These are phyloP conservation scores for Aptenodytes patagonicus DNA, from an alignment of 2,113 vertebrate species.

Conservation along the genomic window DNA sequence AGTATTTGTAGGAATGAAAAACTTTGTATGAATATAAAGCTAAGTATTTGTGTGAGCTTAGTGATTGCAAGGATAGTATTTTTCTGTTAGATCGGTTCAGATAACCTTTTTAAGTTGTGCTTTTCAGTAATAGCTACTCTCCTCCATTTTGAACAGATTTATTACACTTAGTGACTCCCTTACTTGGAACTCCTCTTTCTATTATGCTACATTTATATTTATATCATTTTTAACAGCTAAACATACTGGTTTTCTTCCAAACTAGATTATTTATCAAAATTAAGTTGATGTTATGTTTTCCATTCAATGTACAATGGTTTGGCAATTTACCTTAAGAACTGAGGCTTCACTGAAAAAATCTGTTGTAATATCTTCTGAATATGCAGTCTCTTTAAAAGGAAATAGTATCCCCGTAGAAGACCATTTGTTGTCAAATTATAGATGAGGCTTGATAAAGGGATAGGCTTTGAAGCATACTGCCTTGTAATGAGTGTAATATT, in stretches of 20 bases:
- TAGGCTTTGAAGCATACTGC: neutral
- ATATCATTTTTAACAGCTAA: neutral
- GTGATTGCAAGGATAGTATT: neutral
- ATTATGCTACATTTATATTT: neutral
- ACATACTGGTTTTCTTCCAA: neutral
- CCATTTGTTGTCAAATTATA: conserved; percentile 29
- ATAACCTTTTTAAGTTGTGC: neutral
- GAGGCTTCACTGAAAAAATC: neutral
- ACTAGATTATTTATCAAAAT: neutral
- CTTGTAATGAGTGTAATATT: conserved; percentile 45
- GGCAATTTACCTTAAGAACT: neutral
- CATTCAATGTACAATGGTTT: neutral
- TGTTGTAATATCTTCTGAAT: neutral
- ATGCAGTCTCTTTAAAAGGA: neutral
- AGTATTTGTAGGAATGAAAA: neutral
- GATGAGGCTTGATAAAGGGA: neutral
- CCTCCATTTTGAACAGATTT: neutral
- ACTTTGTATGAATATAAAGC: neutral
- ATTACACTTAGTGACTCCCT: neutral
- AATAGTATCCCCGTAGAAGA: neutral
- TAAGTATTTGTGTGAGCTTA: neutral
- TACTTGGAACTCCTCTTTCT: neutral
- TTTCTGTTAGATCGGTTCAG: neutral
- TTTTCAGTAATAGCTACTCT: neutral
- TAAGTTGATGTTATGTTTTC: neutral